These are phyloP conservation scores for Dicaeum eximium DNA, from an alignment of 2,113 vertebrate genomes.

Conservation along the genomic window DNA sequence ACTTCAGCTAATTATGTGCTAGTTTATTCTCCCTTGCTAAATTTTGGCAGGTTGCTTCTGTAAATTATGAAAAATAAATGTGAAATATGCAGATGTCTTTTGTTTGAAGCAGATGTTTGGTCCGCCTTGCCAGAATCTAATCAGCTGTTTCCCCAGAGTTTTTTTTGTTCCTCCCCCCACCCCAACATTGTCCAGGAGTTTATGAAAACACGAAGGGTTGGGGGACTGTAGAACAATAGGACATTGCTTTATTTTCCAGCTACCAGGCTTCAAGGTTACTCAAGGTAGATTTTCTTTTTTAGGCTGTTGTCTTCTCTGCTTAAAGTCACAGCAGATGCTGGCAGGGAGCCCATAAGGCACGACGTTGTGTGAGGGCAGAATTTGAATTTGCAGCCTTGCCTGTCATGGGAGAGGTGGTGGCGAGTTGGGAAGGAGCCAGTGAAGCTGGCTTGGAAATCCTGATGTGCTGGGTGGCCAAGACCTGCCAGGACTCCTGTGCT, in stretches of 20 bases:
- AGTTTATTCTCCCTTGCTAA: conserved; percentile 85
- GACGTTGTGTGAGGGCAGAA: neutral
- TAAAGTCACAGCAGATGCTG: conserved; percentile 9
- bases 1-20: conserved; percentile 95
- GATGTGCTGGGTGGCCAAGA: neutral
- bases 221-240: conserved; percentile 56
- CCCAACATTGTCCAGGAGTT: conserved; percentile 77
- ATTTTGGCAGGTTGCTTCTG: conserved; percentile 96
- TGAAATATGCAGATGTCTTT: conserved; percentile 99
- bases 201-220: conserved; percentile 79
- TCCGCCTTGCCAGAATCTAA: conserved; percentile 94
- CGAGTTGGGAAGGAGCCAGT: neutral
- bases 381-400: neutral
- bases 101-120: conserved; percentile 99
- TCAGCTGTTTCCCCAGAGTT: conserved; percentile 85
- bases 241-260: neutral
- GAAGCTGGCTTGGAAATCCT: neutral
- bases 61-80: conserved; percentile 99
- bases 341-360: neutral
- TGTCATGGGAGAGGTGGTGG: neutral
- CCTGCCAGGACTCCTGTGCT: neutral
- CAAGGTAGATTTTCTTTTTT: neutral
- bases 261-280: neutral
- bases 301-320: neutral
- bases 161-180: neutral